Evolutionary conservation across 2,888 invertebrate genomes (phyloP), one percentile per base, ranked within the genome.

Genomic region (Pogonocherus hispidulus): DNA sequence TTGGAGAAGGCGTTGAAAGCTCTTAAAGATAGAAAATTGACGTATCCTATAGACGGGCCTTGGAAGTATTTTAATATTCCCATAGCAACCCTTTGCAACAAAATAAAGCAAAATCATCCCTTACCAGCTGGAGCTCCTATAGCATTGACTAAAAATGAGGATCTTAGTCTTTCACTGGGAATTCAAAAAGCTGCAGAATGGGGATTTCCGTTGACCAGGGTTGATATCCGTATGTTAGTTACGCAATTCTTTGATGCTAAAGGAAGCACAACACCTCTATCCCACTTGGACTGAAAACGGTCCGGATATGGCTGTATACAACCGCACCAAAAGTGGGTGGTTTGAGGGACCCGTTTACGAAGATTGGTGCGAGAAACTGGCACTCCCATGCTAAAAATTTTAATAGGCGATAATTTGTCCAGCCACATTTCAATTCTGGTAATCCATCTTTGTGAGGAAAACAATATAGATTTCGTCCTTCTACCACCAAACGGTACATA

Each of bases 391-490:
- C 14, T 9, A 14, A 11, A 16, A 19, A 9, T 19, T 6, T 19
- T 46, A 18, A 16, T 16, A 16, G 46, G 52, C 20, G 41, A 63
- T 19, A 52, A 37, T 52, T 54, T 63, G 23, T 52, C 52, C 9
- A 63, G 63, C 18, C 63, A 63, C 37, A 14, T 63, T 51, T 63
- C 54, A 18, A 41, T 49, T 6, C 27, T 37, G 6, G 63, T 52
- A 14, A 20, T 63, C 6, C 52, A 63, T 18, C 20, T 41, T 4
- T 63, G 63, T 19, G 41, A 63, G 41, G 3, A 14, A 20, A 41
- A 63, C 19, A 51, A 63, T 14, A 54, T 63, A 3, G 27, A 22
- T 8, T 63, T 52, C 47, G 52, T 63, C 0, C 37, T 52, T 49
- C 37, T 63, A 23, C 54, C 52, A 14, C 63, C 54, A 11, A 52